Evolutionary conservation across 1,140 invertebrate species (phyloP).

Genomic region (Philaenus spumarius): DNA sequence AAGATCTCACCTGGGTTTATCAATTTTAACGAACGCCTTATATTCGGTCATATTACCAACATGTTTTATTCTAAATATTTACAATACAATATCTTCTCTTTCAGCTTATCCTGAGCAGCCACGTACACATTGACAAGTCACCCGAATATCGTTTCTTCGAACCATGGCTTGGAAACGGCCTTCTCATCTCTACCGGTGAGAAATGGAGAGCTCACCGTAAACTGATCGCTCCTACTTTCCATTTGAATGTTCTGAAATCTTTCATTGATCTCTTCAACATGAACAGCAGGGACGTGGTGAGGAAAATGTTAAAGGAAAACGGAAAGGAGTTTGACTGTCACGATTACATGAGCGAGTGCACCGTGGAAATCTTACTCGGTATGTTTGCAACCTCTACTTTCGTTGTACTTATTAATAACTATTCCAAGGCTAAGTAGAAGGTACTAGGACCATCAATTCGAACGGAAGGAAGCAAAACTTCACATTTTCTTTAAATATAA

Average conservation of each 20-base stretch:
- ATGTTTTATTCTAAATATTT: no score
- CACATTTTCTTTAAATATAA: no score
- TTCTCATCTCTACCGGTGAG: slow-evolving; percentile 58
- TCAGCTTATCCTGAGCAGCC: slow-evolving; percentile 51
- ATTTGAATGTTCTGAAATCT: slow-evolving; percentile 83
- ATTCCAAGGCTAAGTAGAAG: no score
- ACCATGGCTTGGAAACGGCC: slow-evolving; percentile 83
- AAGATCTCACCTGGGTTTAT: no score
- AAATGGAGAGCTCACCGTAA: slow-evolving; percentile 83
- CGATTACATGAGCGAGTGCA: slow-evolving; percentile 72
- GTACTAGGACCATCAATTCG: no score
- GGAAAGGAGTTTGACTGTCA: slow-evolving; percentile 73
- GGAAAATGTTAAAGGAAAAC: slow-evolving; percentile 54
- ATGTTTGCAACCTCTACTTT: no score
- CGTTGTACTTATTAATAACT: no score
- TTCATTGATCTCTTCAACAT: slow-evolving; percentile 83
- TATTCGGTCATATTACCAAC: no score
- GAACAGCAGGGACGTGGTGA: slow-evolving; percentile 63
- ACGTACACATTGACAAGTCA: slow-evolving; percentile 75
- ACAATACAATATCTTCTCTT: slow-evolving; percentile 4
- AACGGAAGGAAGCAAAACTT: no score
- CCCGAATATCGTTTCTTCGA: slow-evolving; percentile 66
- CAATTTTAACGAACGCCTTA: no score
- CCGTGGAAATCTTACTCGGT: slow-evolving; percentile 83
- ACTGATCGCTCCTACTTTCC: slow-evolving; percentile 89